phyloP scores from a whole-genome alignment of 2,113 vertebrate species.

The Dicrurus megarhynchus region DNA sequence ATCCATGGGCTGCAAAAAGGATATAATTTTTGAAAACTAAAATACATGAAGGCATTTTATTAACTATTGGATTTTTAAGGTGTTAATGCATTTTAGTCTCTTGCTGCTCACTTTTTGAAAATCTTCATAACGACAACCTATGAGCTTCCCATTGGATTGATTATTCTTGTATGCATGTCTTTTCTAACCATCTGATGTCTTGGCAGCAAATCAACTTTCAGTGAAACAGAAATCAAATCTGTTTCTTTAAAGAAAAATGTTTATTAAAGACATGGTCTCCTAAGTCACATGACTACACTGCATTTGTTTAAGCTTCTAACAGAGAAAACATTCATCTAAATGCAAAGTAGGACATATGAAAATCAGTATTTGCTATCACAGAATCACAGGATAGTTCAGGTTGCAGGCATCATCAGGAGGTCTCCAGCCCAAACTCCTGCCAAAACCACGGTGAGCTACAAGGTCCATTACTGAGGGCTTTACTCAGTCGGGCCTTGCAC shows the following conservation, averaged over 20 bases:
- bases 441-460: not conserved
- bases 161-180: not conserved
- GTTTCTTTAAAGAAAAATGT: not conserved
- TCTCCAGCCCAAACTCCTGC: not conserved
- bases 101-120: slow-evolving; percentile 4
- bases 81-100: not conserved
- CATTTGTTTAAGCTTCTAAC: not conserved
- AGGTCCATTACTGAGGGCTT: not conserved
- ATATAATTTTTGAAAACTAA: not conserved
- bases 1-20: not conserved
- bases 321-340: not conserved
- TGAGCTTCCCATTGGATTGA: slow-evolving; percentile 25
- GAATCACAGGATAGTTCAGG: not conserved
- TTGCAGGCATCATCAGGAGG: not conserved
- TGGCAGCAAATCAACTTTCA: slow-evolving; percentile 17
- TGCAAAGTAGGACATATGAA: not conserved
- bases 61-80: not conserved
- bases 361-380: not conserved
- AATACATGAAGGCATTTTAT: not conserved
- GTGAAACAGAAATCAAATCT: not conserved
- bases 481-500: not conserved
- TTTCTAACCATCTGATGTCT: slow-evolving; percentile 42
- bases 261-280: not conserved
- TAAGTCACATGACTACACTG: not conserved
- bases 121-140: slow-evolving; percentile 11